Evolutionary conservation across 2,113 vertebrate species (phyloP).

Genomic region (Coracopsis vasa): DNA sequence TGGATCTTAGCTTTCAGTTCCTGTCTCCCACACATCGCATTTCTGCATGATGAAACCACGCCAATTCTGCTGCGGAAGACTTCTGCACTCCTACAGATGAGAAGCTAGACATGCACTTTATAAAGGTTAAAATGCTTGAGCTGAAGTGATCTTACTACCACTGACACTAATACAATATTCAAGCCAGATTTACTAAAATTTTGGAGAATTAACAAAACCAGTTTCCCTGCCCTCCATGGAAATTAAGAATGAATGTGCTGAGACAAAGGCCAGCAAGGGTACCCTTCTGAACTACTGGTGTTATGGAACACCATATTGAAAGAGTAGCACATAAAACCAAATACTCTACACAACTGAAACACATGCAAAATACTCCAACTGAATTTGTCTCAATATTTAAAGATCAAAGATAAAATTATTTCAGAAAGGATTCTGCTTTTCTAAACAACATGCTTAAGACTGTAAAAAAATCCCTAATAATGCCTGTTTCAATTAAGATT

Average conservation of each 20-base stretch:
- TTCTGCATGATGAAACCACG: background rate
- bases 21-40: slow-evolving; percentile 26
- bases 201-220: background rate
- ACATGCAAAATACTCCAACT: background rate
- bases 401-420: slow-evolving; percentile 55
- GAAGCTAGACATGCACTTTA: background rate
- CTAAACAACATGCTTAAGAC: slow-evolving; percentile 21
- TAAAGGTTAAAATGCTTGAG: background rate
- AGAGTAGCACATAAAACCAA: background rate
- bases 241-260: background rate
- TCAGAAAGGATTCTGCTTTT: slow-evolving; percentile 32
- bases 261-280: background rate
- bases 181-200: background rate
- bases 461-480: background rate
- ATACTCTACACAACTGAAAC: background rate
- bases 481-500: slow-evolving; percentile 38
- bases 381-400: slow-evolving; percentile 39
- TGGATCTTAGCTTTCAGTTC: slow-evolving; percentile 34
- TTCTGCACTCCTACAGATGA: slow-evolving; percentile 40
- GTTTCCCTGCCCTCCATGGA: background rate
- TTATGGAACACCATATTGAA: background rate
- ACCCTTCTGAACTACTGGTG: background rate
- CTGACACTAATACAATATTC: background rate
- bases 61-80: background rate
- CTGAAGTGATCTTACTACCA: background rate